Conservation (phyloP, 1,140 invertebrate species). For the Bombus pyrosoma region DNA sequence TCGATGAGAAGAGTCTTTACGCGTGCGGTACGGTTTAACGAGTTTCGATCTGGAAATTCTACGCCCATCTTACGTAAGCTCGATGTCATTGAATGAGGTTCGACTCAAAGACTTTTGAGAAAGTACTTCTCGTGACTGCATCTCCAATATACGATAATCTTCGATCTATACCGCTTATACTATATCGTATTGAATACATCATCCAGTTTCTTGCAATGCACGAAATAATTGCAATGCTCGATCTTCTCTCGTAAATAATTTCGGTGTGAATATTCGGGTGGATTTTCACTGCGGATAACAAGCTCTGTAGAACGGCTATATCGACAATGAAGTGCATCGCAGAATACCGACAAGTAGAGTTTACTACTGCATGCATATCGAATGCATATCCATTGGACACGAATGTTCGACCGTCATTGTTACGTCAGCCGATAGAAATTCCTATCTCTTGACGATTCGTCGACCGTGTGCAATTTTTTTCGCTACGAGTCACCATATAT, state of each 20-base stretch:
- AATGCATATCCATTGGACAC: slow-evolving; percentile 18
- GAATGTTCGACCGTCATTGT: slow-evolving; percentile 23
- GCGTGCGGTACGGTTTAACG: slow-evolving; percentile 1
- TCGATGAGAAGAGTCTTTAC: not conserved
- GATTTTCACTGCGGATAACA: not conserved
- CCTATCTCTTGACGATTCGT: not conserved
- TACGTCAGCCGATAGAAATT: not conserved
- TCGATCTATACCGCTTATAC: not conserved
- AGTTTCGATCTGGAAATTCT: slow-evolving; percentile 23
- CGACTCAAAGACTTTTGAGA: slow-evolving; percentile 1
- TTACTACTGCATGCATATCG: slow-evolving; percentile 3
- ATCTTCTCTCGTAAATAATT: not conserved
- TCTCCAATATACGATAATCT: slow-evolving; percentile 11
- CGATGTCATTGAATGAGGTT: slow-evolving; percentile 15
- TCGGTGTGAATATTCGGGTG: too few species aligned
- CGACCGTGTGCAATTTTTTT: slow-evolving; percentile 8
- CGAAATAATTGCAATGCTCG: not conserved
- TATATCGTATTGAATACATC: not conserved
- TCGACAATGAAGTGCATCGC: not conserved
- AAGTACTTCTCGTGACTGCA: not conserved
- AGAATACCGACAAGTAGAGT: not conserved
- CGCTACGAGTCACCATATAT: too few species aligned
- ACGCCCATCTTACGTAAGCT: not conserved
- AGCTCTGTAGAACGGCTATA: not conserved
- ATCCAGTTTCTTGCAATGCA: not conserved